Evolutionary conservation across 1,140 invertebrate species (phyloP), one percentile per base, ranked within the genome.

Genomic region (Drosophila serrata): DNA sequence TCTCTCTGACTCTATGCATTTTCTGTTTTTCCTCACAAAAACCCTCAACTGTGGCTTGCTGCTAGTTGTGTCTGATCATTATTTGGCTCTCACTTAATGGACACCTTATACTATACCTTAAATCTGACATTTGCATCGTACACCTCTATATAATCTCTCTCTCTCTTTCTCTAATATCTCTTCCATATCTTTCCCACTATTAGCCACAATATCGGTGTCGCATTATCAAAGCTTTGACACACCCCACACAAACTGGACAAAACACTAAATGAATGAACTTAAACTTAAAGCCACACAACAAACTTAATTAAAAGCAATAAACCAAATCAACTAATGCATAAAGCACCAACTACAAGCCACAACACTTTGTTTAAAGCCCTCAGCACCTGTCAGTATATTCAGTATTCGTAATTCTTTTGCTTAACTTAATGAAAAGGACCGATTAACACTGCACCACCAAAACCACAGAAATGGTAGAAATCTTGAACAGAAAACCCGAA

Each of bases 211-310:
- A 90, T 91, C 79, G 81, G 88, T 92, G 86, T 92, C 91, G 79
- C 91, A 92, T 90, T 92, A 92, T 82, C 91, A 92, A 92, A 92
- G 91, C 87, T 91, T 92, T 88, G 91, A 92, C 86, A 92, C 90
- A 68, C 81, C 91, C 46, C 63, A 92, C 91, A 91, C 91, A 72
- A 84, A 90, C 81, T 88, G 84, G 84, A 87, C 64, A 68, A 77
- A 68, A 53, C 74, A 76, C 45, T 39, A 53, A 49, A 59, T 6
- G 46, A 76, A 65, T 59, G 39, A 39, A 39, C 33, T 46, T 53
- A 39, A 37, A 35, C 22, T 27, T 48, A 33, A 64, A 65, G n/a
- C n/a, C 43, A 65, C 53, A 67, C 49, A 45, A 55, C 49, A 35
- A 55, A 37, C n/a, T 37, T 35, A 79, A 63, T 51, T 65, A 72